Percentiles rank a stretch among this genome's conserved stretches.
Evolutionary conservation across 2,113 vertebrate genomes (phyloP).

Genomic region (Microcebus griseorufus): DNA sequence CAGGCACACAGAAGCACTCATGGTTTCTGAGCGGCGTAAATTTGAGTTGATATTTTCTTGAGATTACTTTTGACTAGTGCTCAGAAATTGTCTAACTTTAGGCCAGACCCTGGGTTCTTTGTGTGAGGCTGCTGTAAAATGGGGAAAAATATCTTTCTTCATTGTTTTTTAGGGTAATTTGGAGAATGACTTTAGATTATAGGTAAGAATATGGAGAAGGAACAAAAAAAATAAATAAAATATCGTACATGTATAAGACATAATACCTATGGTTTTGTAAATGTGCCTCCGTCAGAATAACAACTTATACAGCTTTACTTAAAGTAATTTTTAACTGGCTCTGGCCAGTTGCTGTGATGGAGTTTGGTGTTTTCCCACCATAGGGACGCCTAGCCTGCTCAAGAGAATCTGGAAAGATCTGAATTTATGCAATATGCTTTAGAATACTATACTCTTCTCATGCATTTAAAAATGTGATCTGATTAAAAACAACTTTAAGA

Average conservation of each 20-base stretch:
- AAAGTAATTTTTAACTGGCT: not conserved
- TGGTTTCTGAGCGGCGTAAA: not conserved
- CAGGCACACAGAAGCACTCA: fast-evolving
- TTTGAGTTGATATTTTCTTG: not conserved
- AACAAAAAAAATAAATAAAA: not conserved
- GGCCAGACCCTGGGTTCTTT: not conserved
- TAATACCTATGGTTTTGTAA: not conserved
- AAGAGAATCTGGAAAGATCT: not conserved
- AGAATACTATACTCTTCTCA: not conserved
- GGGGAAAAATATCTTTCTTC: not conserved
- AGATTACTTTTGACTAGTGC: not conserved
- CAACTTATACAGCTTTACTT: not conserved
- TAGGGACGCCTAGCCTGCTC: not conserved
- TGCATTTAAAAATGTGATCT: not conserved
- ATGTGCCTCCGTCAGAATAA: not conserved
- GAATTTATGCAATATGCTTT: not conserved
- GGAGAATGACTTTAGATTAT: not conserved
- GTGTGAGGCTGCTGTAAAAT: not conserved
- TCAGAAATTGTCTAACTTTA: not conserved
- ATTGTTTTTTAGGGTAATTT: not conserved
- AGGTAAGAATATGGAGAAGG: not conserved
- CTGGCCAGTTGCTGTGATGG: not conserved
- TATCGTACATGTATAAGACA: not conserved
- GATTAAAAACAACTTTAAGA: not conserved
- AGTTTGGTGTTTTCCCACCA: not conserved